Percentiles rank a stretch among this genome's conserved stretches.
These are phyloP conservation scores for Parazoanthus swiftii DNA, from an alignment of 92 coral and sea anemone species.

Conservation along the genomic window DNA sequence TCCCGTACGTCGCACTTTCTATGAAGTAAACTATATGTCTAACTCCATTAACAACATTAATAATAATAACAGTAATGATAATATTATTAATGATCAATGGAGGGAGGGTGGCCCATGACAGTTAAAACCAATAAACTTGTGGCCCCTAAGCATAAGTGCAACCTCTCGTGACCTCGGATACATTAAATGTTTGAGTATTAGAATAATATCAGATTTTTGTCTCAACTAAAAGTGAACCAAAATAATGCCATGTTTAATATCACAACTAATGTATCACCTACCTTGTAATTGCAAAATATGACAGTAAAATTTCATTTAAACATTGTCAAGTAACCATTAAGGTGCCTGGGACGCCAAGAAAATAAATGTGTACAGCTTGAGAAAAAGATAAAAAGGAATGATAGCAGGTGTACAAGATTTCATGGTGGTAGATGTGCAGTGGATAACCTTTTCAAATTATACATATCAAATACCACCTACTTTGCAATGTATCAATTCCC, in stretches of 20 bases:
- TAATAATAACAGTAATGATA: no score
- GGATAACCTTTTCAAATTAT: no score
- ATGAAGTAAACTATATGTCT: no score
- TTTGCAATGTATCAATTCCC: not conserved
- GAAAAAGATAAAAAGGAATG: not conserved
- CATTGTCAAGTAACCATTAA: not conserved
- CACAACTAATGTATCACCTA: constrained; percentile 14
- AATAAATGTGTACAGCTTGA: not conserved
- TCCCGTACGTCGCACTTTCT: no score
- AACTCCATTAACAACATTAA: no score
- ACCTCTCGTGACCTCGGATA: no score
- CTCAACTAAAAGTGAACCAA: not conserved
- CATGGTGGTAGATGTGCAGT: no score
- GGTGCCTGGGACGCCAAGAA: not conserved
- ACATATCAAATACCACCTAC: not conserved
- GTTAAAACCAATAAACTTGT: no score
- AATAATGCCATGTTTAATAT: not conserved
- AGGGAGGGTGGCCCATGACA: no score
- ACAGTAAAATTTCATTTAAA: not conserved
- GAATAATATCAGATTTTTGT: not conserved
- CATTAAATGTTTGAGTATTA: not conserved
- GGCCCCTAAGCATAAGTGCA: no score
- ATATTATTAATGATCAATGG: no score
- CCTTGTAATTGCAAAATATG: constrained; percentile 24
- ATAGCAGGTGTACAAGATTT: not conserved